Base-by-base conservation (phyloP, 1,140 invertebrate species). In the Drosophila kepulauana region DNA sequence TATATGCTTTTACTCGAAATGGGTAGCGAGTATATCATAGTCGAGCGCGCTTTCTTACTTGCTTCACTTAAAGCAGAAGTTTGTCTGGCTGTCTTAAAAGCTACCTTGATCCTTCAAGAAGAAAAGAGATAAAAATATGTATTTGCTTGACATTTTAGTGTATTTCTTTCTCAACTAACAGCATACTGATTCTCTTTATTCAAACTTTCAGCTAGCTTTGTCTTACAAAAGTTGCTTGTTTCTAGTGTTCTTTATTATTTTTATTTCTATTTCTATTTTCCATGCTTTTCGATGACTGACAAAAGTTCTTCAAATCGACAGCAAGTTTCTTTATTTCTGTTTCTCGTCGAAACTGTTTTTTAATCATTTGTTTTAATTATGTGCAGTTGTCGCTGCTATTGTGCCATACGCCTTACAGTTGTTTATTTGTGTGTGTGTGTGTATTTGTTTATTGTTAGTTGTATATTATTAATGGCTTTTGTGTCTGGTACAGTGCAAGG, bases 401-500 rank as follows among this genome's bases (percentile, higher is more conserved):
- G 41, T 43, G 41, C 35, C 2, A 33, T 8, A 13, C 7, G 41
- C 3, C n/a, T 43, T 43, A 25, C 20, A 25, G n/a, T n/a, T 43
- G 41, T 13, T 43, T 43, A 43, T 43, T 43, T 43, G 56, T 68
- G 61, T 61, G 52, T 8, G 16, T 20, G 16, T 25, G 15, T 67
- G 38, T 52, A 30, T 52, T 35, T 72, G 33, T 66, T 33, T 57
- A 33, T 51, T 51, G 68, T 82, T 79, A 10, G 61, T 45, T 70
- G 56, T 65, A 52, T 65, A 52, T 73, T 75, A 63, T 69, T 78
- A 69, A 84, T 85, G 70, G 54, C 48, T 45, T 20, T 38, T 58
- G 81, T 82, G 77, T 72, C 81, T 49, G 81, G 81, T 25, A 25
- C 59, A 76, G 69, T 79, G 57, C 16, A 28, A 25, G 16, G 10